A percentile compares a stretch with the other conserved stretches of the same genome.
These are phyloP conservation scores for Lasioglossum lativentre DNA, from an alignment of 2,888 invertebrate species.

Conservation along the genomic window DNA sequence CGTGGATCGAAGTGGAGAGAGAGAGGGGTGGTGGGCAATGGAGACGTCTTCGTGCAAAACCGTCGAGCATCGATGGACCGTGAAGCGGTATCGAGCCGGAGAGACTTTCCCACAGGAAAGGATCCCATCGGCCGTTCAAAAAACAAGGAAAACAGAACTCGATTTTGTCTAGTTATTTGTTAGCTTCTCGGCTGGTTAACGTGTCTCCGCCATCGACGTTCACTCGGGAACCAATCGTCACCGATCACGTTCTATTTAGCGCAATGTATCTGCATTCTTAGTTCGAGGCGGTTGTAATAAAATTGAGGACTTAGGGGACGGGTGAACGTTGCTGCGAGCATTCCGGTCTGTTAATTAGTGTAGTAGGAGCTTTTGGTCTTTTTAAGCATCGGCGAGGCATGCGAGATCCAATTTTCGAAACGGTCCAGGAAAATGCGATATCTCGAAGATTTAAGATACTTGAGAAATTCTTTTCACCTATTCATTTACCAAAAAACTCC, in stretches of 20 bases:
- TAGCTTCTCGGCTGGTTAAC: background rate
- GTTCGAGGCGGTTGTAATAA: background rate
- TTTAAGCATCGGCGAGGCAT: background rate
- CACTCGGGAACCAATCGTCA: constrained; percentile 3
- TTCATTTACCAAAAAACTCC: too few relatives aligned
- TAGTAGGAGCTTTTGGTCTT: background rate
- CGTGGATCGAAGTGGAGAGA: background rate
- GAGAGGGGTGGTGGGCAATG: background rate
- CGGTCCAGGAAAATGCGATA: background rate
- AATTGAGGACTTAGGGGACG: background rate
- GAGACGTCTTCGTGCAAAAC: constrained; percentile 12
- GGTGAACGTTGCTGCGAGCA: background rate
- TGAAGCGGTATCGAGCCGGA: background rate
- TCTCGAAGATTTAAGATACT: too few relatives aligned
- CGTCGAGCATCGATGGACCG: constrained; percentile 5
- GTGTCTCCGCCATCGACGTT: background rate
- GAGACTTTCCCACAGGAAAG: background rate
- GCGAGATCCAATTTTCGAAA: background rate
- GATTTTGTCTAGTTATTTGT: background rate
- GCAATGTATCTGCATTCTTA: background rate
- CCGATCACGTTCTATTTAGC: constrained; percentile 5
- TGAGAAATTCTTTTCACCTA: too few relatives aligned
- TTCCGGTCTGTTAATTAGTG: background rate
- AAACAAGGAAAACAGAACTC: background rate
- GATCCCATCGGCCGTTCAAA: too few relatives aligned